Percentiles rank a stretch among this genome's conserved stretches.
These are phyloP conservation scores for Okapia johnstoni DNA, from an alignment of 2,113 vertebrate species.

Conservation along the genomic window DNA sequence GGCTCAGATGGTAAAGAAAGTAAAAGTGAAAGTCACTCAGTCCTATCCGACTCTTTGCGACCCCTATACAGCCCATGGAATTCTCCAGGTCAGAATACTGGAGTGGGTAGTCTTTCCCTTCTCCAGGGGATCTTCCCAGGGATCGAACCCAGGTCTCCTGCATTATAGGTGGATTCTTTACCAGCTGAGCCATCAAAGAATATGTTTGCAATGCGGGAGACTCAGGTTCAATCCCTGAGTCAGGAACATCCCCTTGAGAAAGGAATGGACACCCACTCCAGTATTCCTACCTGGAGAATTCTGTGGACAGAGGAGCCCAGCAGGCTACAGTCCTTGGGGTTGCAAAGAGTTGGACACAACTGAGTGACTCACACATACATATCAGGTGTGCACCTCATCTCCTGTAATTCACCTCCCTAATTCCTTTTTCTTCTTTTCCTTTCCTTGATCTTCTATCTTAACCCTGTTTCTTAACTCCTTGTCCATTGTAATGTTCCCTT, in stretches of 20 bases:
- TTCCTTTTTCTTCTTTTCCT: not conserved
- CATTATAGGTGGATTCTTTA: not conserved
- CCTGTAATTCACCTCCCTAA: not conserved
- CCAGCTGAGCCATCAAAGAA: not conserved
- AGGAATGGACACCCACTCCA: not conserved
- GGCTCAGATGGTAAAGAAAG: not conserved
- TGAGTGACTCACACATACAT: not conserved
- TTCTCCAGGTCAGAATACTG: not conserved
- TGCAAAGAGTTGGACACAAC: not conserved
- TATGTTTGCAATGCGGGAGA: not conserved
- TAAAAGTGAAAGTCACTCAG: not conserved
- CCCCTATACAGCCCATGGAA: not conserved
- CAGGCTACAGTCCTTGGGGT: not conserved
- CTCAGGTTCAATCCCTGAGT: not conserved
- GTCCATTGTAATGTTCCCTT: not conserved
- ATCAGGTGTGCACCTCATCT: not conserved
- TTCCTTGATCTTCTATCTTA: not conserved
- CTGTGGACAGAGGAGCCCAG: not conserved
- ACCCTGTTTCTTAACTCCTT: not conserved
- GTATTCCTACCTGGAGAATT: not conserved
- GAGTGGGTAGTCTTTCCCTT: not conserved
- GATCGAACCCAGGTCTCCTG: not conserved
- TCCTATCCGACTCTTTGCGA: not conserved
- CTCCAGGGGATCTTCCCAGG: not conserved
- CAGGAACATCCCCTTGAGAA: not conserved